Evolutionary conservation across 2,888 invertebrate species (phyloP).

Genomic region (Cheilosia scutellata): DNA sequence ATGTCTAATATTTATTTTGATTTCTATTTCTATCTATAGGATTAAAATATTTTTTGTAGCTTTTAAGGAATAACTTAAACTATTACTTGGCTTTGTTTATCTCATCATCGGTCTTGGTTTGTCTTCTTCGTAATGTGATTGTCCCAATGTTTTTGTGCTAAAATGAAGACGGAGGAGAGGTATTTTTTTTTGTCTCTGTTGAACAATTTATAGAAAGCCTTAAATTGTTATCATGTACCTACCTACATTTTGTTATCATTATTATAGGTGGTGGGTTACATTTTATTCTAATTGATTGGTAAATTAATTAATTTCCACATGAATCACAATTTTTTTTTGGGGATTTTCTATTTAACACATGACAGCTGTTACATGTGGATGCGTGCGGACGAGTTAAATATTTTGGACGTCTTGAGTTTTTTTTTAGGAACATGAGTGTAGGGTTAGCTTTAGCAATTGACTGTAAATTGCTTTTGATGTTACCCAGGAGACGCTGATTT

Average conservation of each 20-base stretch:
- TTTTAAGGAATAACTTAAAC: slow-evolving; percentile 17
- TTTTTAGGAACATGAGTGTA: no score
- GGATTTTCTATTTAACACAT: not conserved
- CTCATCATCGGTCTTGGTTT: slow-evolving; percentile 57
- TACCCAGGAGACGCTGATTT: no score
- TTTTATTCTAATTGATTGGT: slow-evolving; percentile 22
- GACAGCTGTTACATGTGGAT: not conserved
- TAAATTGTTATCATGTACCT: not conserved
- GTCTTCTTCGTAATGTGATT: slow-evolving; percentile 45
- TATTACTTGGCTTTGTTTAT: slow-evolving; percentile 13
- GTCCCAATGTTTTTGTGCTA: slow-evolving; percentile 10
- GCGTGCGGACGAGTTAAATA: not conserved
- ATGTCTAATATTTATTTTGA: slow-evolving; percentile 12
- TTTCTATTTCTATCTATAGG: not conserved
- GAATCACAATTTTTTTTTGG: not conserved
- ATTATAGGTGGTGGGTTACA: slow-evolving; percentile 31
- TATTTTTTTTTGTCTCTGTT: not conserved
- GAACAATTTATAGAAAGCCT: not conserved
- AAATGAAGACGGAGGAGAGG: not conserved
- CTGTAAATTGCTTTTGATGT: no score
- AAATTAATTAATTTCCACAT: not conserved
- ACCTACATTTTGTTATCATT: slow-evolving; percentile 27
- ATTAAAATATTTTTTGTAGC: slow-evolving; percentile 20
- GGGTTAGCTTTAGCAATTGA: no score
- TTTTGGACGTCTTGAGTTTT: no score